A percentile compares a stretch with the other conserved stretches of the same genome.
These are phyloP conservation scores for Hypena proboscidalis DNA, from an alignment of 2,888 invertebrate genomes.

Conservation along the genomic window DNA sequence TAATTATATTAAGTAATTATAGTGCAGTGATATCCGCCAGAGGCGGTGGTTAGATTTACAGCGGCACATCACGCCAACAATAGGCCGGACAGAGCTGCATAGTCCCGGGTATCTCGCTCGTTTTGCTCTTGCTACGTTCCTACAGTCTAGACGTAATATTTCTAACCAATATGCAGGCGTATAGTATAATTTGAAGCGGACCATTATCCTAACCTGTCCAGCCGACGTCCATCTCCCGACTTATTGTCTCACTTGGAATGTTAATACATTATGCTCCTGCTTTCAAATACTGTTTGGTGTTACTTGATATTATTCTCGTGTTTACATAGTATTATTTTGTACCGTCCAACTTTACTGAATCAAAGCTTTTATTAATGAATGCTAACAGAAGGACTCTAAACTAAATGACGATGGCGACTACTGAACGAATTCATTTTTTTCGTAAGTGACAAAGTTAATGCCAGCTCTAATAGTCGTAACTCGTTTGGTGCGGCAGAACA, in stretches of 20 bases:
- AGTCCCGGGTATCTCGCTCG: conserved; percentile 55
- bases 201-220: conserved; percentile 22
- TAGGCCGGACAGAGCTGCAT: conserved; percentile 64
- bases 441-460: conserved; percentile 31
- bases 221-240: conserved; percentile 3
- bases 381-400: conserved; percentile 10
- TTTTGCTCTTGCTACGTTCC: conserved; percentile 77
- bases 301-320: conserved; percentile 17
- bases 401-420: no score
- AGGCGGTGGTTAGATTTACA: conserved; percentile 67
- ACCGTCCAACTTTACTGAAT: conserved; percentile 3
- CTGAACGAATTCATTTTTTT: conserved; percentile 21
- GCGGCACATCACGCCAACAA: conserved; percentile 78
- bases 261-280: neutral
- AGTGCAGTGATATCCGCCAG: conserved; percentile 58
- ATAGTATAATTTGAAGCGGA: conserved; percentile 55
- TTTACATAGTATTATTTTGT: conserved; percentile 7
- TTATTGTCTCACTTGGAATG: conserved; percentile 14
- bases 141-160: conserved; percentile 81
- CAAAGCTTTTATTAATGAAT: conserved; percentile 22
- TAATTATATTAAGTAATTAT: conserved; percentile 75
- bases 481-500: conserved; percentile 30
- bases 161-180: conserved; percentile 65
- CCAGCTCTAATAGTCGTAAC: conserved; percentile 34
- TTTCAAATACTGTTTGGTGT: conserved; percentile 13